A percentile compares a stretch with the other conserved stretches of the same genome.
These are phyloP conservation scores for Cerastis leucographa DNA, from an alignment of 2,888 invertebrate genomes.

Conservation along the genomic window DNA sequence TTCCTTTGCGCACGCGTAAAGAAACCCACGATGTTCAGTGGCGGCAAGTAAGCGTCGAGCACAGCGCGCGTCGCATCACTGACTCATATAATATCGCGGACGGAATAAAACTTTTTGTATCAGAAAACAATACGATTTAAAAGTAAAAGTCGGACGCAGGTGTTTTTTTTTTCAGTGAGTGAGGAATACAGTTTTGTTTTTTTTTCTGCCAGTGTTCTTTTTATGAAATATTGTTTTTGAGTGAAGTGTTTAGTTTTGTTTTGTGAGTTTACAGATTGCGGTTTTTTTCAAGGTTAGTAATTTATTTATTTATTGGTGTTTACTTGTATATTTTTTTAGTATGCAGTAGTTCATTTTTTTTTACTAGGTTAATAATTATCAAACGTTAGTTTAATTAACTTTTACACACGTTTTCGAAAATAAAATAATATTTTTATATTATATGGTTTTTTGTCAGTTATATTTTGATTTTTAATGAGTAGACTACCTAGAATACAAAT, in stretches of 20 bases:
- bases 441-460: neutral
- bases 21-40: constrained; percentile 66
- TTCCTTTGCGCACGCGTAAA: constrained; percentile 69
- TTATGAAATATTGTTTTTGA: constrained; percentile 41
- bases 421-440: neutral
- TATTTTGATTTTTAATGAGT: neutral
- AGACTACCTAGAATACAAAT: neutral
- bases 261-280: constrained; percentile 44
- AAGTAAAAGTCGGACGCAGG: constrained; percentile 36
- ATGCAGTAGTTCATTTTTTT: neutral
- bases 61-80: constrained; percentile 65
- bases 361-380: neutral
- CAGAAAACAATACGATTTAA: constrained; percentile 38
- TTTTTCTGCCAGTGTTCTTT: constrained; percentile 49
- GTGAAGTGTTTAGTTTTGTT: constrained; percentile 62
- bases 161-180: constrained; percentile 49
- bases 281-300: constrained; percentile 57
- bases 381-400: neutral
- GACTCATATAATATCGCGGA: constrained; percentile 55
- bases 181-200: constrained; percentile 54
- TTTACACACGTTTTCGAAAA: neutral
- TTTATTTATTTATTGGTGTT: neutral
- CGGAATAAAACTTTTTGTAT: constrained; percentile 65
- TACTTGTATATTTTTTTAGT: neutral
- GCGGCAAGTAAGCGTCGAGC: constrained; percentile 67